phyloP scores from a whole-genome alignment of 2,797 vertebrate species.

The Pangasius macronema region DNA sequence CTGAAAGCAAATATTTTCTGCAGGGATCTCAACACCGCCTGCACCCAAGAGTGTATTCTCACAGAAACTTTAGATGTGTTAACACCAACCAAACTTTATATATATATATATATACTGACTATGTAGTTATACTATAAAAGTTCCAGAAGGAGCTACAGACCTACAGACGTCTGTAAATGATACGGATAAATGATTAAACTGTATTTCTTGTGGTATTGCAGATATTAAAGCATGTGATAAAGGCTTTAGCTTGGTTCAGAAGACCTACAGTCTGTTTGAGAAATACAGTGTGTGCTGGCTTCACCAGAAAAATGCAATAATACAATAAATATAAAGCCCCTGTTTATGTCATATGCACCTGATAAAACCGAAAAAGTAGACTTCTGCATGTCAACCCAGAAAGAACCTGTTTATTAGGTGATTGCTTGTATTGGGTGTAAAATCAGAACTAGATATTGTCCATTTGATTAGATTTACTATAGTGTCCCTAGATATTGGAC shows the following conservation, averaged over 20 bases:
- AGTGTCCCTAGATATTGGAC: not conserved
- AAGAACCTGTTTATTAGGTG: not conserved
- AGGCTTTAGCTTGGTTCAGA: slow-evolving; percentile 77
- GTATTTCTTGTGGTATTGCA: slow-evolving; percentile 76
- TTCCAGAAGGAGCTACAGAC: slow-evolving; percentile 61
- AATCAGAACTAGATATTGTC: not conserved
- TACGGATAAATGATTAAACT: slow-evolving; percentile 78
- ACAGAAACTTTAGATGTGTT: not conserved
- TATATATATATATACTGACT: not conserved
- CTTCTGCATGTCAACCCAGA: not conserved
- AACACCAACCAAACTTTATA: slow-evolving; percentile 6
- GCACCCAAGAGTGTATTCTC: not conserved
- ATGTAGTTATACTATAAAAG: not conserved
- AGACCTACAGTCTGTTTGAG: slow-evolving; percentile 39
- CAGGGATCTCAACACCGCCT: not conserved
- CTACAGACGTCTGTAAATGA: slow-evolving; percentile 74
- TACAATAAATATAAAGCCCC: slow-evolving; percentile 36
- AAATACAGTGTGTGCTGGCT: slow-evolving; percentile 38
- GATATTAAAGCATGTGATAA: slow-evolving; percentile 83
- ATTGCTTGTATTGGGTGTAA: not conserved
- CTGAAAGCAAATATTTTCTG: not conserved
- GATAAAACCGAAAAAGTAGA: slow-evolving; percentile 27
- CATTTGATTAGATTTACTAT: too few relatives aligned
- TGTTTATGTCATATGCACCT: slow-evolving; percentile 41
- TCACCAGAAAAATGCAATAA: slow-evolving; percentile 55